These are phyloP conservation scores for Aromia moschata DNA, from an alignment of 2,888 invertebrate genomes.

Conservation along the genomic window DNA sequence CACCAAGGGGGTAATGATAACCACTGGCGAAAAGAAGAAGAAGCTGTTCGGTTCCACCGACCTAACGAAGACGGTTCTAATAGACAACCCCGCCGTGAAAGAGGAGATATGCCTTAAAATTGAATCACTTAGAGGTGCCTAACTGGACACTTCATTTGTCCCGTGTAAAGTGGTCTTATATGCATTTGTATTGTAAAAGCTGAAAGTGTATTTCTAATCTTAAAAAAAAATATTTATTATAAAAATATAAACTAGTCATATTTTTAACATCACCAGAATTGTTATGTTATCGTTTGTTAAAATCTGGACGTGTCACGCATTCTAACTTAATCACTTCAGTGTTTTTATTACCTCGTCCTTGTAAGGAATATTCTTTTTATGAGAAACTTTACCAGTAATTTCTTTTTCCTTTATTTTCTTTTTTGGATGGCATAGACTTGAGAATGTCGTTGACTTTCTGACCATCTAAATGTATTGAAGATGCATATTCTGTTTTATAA, in stretches of 20 bases:
- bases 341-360: background rate
- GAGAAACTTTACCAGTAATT: background rate
- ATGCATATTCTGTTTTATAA: too few species aligned
- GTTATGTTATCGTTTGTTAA: background rate
- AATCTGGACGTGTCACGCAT: background rate
- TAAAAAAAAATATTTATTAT: conserved; percentile 14
- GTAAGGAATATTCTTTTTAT: conserved; percentile 10
- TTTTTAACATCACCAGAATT: conserved; percentile 4
- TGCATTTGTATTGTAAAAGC: conserved; percentile 13
- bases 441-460: too few species aligned
- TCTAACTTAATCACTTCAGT: conserved; percentile 2
- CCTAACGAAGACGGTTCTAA: conserved; percentile 67
- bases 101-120: conserved; percentile 59
- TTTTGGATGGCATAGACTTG: too few species aligned
- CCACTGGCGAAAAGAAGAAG: conserved; percentile 69
- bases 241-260: conserved; percentile 18
- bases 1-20: conserved; percentile 75
- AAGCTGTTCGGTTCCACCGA: conserved; percentile 72
- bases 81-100: conserved; percentile 57
- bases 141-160: conserved; percentile 13
- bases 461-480: too few species aligned
- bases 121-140: conserved; percentile 52
- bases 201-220: background rate
- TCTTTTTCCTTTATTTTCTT: background rate
- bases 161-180: conserved; percentile 9